Conservation (phyloP, 2,113 vertebrate species). For the Geococcyx californianus region DNA sequence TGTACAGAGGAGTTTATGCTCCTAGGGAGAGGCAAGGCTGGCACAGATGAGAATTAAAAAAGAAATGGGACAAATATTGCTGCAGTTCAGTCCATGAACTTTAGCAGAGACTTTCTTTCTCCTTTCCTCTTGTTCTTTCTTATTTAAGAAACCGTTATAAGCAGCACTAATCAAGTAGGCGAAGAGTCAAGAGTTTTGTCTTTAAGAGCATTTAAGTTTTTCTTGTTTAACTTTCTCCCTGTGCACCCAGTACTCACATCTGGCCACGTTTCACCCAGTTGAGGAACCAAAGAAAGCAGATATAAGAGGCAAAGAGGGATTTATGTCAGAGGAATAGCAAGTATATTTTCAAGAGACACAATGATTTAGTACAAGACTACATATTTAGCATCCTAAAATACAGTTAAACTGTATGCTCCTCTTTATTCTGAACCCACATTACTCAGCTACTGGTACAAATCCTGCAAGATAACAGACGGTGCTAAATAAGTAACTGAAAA, state of each 20-base stretch:
- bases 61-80: neutral
- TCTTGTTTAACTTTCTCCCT: slow-evolving; percentile 33
- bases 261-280: neutral
- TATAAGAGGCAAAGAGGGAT: neutral
- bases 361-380: neutral
- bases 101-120: neutral
- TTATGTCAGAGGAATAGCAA: slow-evolving; percentile 13
- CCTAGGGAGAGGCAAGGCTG: slow-evolving; percentile 1
- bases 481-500: neutral
- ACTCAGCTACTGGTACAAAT: neutral
- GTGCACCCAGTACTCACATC: neutral
- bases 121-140: neutral
- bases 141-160: neutral
- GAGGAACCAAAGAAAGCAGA: slow-evolving; percentile 35
- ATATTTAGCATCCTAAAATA: slow-evolving; percentile 33
- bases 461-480: slow-evolving; percentile 12
- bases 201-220: slow-evolving; percentile 20
- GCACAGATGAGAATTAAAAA: neutral
- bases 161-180: slow-evolving; percentile 3
- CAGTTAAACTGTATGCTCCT: neutral
- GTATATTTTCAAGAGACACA: slow-evolving; percentile 2
- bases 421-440: neutral
- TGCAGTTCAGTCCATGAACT: neutral
- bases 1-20: neutral
- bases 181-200: slow-evolving; percentile 39